These are phyloP conservation scores for Ophion obscuratus DNA, from an alignment of 2,888 invertebrate genomes.

Conservation along the genomic window DNA sequence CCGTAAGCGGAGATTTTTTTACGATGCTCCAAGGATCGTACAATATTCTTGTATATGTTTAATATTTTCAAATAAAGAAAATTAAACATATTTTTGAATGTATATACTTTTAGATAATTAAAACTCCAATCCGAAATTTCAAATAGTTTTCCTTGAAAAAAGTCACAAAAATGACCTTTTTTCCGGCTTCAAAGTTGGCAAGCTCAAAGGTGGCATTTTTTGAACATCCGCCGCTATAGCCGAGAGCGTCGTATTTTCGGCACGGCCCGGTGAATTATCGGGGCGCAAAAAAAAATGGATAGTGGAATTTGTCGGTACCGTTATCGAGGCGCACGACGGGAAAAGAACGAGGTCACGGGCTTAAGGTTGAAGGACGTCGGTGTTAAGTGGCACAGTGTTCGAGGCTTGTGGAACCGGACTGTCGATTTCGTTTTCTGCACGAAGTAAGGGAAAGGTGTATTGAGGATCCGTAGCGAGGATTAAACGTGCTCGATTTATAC, in stretches of 20 bases:
- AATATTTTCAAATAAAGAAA: too few relatives aligned
- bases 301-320: constrained; percentile 31
- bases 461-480: neutral
- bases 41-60: too few relatives aligned
- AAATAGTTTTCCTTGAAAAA: too few relatives aligned
- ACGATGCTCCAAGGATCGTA: too few relatives aligned
- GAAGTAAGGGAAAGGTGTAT: neutral
- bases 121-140: too few relatives aligned
- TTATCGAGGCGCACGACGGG: constrained; percentile 13
- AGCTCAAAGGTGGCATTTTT: neutral
- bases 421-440: constrained; percentile 74
- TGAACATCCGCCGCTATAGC: neutral
- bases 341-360: constrained; percentile 30
- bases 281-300: neutral
- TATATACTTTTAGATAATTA: too few relatives aligned
- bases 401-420: constrained; percentile 67
- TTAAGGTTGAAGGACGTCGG: constrained; percentile 71
- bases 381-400: constrained; percentile 70
- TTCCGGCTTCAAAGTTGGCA: neutral
- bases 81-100: too few relatives aligned
- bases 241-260: neutral
- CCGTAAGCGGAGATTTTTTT: too few relatives aligned
- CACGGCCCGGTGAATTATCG: neutral
- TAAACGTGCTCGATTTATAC: neutral
- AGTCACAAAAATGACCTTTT: too few relatives aligned